Conservation (phyloP, 2,797 vertebrate genomes). For the Emys orbicularis region DNA sequence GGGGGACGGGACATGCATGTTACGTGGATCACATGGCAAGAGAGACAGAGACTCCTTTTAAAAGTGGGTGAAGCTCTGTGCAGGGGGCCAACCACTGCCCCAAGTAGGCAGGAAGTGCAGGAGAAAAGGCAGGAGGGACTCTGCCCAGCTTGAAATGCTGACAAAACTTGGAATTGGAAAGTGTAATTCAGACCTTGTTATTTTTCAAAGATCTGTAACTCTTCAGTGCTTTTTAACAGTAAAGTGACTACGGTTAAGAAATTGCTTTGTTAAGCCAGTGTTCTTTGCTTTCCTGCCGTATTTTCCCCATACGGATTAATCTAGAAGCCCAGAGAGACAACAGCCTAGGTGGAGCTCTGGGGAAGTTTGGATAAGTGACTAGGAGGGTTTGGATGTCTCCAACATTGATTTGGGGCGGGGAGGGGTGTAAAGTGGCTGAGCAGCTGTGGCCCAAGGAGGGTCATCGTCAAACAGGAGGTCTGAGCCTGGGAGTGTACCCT, state of each 20-base stretch:
- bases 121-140: neutral
- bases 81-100: neutral
- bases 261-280: neutral
- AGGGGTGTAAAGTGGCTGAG: neutral
- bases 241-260: neutral
- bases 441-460: neutral
- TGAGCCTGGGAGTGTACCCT: no score
- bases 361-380: neutral
- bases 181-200: neutral
- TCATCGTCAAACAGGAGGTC: neutral
- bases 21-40: neutral
- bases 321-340: neutral
- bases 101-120: neutral
- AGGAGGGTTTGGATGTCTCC: neutral
- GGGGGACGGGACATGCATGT: neutral
- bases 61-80: neutral
- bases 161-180: neutral
- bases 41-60: neutral
- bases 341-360: neutral
- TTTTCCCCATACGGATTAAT: neutral
- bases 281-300: neutral
- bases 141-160: neutral
- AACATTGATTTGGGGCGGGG: neutral
- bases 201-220: neutral
- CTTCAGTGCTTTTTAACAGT: neutral